Percentiles rank a stretch among this genome's conserved stretches.
Conservation (phyloP, 2,888 invertebrate species). For the Nomada flava region DNA sequence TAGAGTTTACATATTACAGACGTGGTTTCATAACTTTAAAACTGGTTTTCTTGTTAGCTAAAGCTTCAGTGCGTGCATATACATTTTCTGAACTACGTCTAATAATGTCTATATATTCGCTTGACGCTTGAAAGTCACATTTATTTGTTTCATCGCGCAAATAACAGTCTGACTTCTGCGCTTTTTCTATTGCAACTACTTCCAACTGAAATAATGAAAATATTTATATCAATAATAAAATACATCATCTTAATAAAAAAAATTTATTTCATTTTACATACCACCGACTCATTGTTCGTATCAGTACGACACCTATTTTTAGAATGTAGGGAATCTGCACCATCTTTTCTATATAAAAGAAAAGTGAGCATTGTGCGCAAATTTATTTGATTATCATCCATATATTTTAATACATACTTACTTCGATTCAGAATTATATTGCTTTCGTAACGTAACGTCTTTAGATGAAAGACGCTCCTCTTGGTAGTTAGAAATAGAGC, state of each 20-base stretch:
- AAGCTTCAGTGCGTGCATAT: slow-evolving; percentile 82
- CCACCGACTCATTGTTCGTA: slow-evolving; percentile 45
- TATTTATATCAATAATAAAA: not conserved
- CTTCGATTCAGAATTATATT: slow-evolving; percentile 35
- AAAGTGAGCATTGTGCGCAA: not conserved
- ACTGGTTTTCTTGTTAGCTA: slow-evolving; percentile 82
- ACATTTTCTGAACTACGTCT: slow-evolving; percentile 82
- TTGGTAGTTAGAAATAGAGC: slow-evolving; percentile 69
- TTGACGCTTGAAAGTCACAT: slow-evolving; percentile 77
- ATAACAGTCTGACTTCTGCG: slow-evolving; percentile 52
- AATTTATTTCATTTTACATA: slow-evolving; percentile 30
- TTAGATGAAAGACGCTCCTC: slow-evolving; percentile 59
- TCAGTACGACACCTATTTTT: slow-evolving; percentile 47
- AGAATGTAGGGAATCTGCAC: slow-evolving; percentile 30
- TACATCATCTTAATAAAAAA: not conserved
- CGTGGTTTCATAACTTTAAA: slow-evolving; percentile 83
- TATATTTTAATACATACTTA: not conserved
- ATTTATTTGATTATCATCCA: not conserved
- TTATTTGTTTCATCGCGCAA: slow-evolving; percentile 51
- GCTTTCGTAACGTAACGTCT: slow-evolving; percentile 40
- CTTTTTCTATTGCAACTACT: slow-evolving; percentile 42
- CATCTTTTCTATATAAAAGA: slow-evolving; percentile 33
- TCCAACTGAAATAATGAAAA: slow-evolving; percentile 52
- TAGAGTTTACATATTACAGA: slow-evolving; percentile 73
- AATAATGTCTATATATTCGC: slow-evolving; percentile 82